phyloP scores from a whole-genome alignment of 2,888 invertebrate genomes.

The Agriopis aurantiaria region DNA sequence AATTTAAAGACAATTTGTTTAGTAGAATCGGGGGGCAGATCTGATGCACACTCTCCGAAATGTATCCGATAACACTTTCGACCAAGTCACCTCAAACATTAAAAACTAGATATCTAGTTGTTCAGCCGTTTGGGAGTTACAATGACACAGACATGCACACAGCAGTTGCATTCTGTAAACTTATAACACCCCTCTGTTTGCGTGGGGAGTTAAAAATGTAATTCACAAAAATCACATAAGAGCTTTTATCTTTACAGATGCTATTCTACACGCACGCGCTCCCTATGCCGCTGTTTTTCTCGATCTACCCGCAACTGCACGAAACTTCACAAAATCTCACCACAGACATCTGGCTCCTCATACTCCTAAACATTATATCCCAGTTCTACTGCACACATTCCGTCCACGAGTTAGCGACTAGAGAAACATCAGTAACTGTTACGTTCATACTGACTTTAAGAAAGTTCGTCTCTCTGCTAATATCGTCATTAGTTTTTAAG shows the following conservation, averaged over 20 bases:
- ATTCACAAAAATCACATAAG: too few species aligned
- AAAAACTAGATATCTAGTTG: too few species aligned
- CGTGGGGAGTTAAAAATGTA: too few species aligned
- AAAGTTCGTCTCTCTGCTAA: conserved; percentile 73
- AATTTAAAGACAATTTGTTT: too few species aligned
- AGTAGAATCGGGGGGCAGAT: too few species aligned
- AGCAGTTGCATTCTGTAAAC: too few species aligned
- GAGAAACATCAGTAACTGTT: conserved; percentile 75
- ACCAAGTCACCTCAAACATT: too few species aligned
- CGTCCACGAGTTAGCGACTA: conserved; percentile 75
- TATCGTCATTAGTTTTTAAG: conserved; percentile 78
- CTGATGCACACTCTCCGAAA: too few species aligned
- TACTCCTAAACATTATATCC: conserved; percentile 66
- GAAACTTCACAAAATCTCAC: conserved; percentile 55
- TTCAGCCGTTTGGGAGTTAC: too few species aligned
- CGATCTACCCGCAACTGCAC: conserved; percentile 65
- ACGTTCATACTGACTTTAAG: conserved; percentile 78
- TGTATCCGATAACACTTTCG: too few species aligned
- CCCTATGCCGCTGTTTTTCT: conserved; percentile 72
- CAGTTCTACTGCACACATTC: conserved; percentile 77
- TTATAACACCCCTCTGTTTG: too few species aligned
- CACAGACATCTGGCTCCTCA: conserved; percentile 64
- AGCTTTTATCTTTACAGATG: conserved; percentile 63
- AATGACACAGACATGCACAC: too few species aligned
- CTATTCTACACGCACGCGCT: conserved; percentile 76